These are phyloP conservation scores for Labroides dimidiatus DNA, from an alignment of 2,797 vertebrate species.

Conservation along the genomic window DNA sequence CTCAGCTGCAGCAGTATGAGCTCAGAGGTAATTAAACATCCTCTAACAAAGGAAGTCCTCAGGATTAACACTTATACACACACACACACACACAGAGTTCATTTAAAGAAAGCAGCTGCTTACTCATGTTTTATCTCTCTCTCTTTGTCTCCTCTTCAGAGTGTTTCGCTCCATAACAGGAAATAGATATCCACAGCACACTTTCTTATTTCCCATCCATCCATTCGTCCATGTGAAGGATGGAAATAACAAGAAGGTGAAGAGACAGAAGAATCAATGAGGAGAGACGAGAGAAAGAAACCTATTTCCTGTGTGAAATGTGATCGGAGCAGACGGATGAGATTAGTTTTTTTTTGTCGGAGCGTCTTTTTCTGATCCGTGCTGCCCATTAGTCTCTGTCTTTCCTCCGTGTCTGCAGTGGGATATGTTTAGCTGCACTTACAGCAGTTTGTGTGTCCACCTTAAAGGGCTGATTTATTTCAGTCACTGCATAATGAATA, in stretches of 20 bases:
- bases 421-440: background rate
- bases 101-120: background rate
- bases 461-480: background rate
- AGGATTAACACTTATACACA: background rate
- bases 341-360: conserved; percentile 65
- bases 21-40: background rate
- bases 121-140: conserved; percentile 7
- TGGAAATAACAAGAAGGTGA: conserved; percentile 57
- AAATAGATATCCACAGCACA: conserved; percentile 11
- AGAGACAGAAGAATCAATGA: conserved; percentile 60
- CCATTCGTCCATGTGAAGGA: conserved; percentile 48
- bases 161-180: conserved; percentile 57
- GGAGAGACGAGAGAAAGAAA: conserved; percentile 59
- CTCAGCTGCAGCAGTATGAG: background rate
- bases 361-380: conserved; percentile 39
- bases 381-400: conserved; percentile 48
- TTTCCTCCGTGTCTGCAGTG: conserved; percentile 1
- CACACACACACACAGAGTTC: background rate
- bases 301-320: conserved; percentile 70
- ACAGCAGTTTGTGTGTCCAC: background rate
- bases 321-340: conserved; percentile 67
- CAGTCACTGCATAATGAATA: background rate
- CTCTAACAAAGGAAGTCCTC: background rate
- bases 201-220: conserved; percentile 28
- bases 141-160: conserved; percentile 48